Evolutionary conservation across 1,140 invertebrate genomes (phyloP).

Genomic region (Panulirus ornatus): DNA sequence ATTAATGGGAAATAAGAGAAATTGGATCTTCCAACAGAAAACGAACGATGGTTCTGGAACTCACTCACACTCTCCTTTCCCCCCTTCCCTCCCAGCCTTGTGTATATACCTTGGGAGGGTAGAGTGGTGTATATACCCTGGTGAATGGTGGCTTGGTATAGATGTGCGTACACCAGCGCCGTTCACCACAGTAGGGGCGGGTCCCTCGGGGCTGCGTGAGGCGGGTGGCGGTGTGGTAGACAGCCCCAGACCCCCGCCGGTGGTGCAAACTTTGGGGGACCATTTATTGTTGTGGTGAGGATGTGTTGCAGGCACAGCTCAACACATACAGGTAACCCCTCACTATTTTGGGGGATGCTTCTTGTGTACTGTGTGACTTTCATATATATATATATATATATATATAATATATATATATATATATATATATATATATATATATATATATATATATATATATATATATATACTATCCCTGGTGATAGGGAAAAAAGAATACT

Average conservation of each 20-base stretch:
- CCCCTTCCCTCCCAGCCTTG: too few relatives aligned
- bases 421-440: too few relatives aligned
- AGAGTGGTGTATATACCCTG: neutral
- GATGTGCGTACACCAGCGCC: neutral
- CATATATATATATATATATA: too few relatives aligned
- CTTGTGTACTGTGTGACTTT: too few relatives aligned
- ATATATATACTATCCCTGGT: too few relatives aligned
- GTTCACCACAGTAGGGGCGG: neutral
- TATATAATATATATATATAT: too few relatives aligned
- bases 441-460: too few relatives aligned
- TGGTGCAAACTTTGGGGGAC: slow-evolving; percentile 5
- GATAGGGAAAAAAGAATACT: too few relatives aligned
- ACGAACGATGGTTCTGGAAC: neutral
- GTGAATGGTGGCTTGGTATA: neutral
- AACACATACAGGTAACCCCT: neutral
- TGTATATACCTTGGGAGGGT: too few relatives aligned
- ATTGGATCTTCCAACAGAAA: neutral
- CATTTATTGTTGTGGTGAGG: neutral
- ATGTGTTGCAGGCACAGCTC: neutral
- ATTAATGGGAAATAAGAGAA: too few relatives aligned
- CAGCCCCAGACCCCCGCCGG: too few relatives aligned
- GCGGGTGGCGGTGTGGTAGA: neutral
- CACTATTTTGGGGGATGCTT: neutral
- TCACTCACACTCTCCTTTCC: neutral
- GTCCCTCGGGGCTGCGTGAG: neutral